phyloP scores from a whole-genome alignment of 2,797 vertebrate species.

The Alfaro cultratus region DNA sequence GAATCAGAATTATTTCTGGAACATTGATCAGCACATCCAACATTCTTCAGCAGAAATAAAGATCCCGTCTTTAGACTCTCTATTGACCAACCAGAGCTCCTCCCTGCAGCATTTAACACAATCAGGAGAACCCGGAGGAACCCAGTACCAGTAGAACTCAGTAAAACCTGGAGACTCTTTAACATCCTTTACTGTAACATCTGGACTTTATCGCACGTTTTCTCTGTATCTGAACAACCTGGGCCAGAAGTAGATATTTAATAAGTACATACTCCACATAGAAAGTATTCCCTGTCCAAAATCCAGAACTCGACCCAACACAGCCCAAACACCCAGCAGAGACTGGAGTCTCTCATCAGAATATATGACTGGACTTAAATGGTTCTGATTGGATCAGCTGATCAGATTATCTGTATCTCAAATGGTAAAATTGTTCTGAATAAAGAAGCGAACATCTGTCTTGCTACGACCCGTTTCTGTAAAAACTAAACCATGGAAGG shows the following conservation, averaged over 20 bases:
- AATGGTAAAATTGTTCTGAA: no score
- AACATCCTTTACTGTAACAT: background rate
- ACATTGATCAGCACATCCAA: no score
- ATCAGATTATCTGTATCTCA: no score
- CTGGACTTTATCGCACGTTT: background rate
- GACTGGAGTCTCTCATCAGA: background rate
- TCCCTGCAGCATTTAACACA: no score
- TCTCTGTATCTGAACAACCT: background rate
- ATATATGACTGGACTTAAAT: no score
- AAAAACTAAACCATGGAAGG: background rate
- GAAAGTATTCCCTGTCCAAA: background rate
- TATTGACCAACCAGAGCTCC: no score
- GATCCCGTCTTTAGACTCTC: no score
- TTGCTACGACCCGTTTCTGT: background rate
- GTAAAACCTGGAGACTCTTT: background rate
- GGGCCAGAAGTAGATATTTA: background rate
- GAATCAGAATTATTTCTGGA: no score
- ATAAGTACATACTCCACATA: background rate
- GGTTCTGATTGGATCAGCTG: no score
- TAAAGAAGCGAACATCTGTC: background rate
- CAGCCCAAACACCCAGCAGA: background rate
- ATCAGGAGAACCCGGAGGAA: no score
- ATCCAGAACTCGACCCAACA: background rate
- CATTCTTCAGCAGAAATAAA: no score
- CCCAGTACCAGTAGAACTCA: no score